Evolutionary conservation across 2,888 invertebrate genomes (phyloP), one percentile per base, ranked within the genome.

Genomic region (Lamproptera curius): DNA sequence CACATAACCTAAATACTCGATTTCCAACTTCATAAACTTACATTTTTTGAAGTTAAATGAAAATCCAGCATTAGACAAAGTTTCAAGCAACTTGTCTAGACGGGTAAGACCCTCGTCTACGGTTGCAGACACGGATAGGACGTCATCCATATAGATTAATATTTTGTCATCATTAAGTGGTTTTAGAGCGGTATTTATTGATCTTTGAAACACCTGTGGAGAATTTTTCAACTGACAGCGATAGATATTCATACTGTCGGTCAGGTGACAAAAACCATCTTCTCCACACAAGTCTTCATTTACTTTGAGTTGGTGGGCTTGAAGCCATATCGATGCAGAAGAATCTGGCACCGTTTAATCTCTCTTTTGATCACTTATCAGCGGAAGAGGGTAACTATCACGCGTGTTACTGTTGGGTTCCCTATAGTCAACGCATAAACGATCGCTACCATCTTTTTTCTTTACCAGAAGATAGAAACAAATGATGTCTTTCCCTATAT

Each of bases 401-500:
- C 46, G 55, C 0, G 61, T 65, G 8, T 61, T 59, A 0, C 56
- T 8, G 31, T 67, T 67, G 0, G 64, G 45, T n/a, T 58, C 59
- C 4, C 64, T 16, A 37, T 54, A 59, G 16, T 62, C 61, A 0
- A 59, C 55, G 10, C 57, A 60, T 39, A 63, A 52, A 14, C 59
- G 50, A 15, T 58, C 51, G 1, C 40, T 16, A 9, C 17, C 20
- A 23, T 53, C 46, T 26, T 33, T 46, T 8, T 53, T 53, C 13
- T 48, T 38, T 0, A 53, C 50, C 6, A 53, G 16, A 62, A 28
- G 23, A 68, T 62, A 0, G 63, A 63, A 34, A 63, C 62, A 38
- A 62, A 67, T 0, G 61, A 54, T 0, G 65, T n/a, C n/a, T n/a
- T n/a, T n/a, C n/a, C n/a, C n/a, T n/a, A n/a, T n/a, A n/a, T n/a